Evolutionary conservation across 2,797 vertebrate species (phyloP), one percentile per base, ranked within the genome.

Genomic region (Steatocranus sp.): DNA sequence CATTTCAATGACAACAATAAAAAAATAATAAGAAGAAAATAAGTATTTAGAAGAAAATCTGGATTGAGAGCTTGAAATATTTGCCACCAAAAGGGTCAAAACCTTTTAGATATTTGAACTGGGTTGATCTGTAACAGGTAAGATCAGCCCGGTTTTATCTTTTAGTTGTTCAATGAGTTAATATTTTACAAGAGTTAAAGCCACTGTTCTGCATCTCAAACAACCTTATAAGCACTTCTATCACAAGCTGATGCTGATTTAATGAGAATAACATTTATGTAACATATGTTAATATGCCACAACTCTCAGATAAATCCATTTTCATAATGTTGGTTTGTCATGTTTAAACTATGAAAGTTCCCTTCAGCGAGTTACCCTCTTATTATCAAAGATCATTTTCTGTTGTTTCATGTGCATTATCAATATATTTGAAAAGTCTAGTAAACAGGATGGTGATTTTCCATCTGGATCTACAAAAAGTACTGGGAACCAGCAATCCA

Each of bases 121-220:
- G 4, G 2, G 15, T 32, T 75, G 43, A 78, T 78, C 58, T 83
- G 15, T 87, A 53, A 80, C 27, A 78, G 78, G 25, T 30, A 66
- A 48, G 46, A 48, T 18, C 5, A 48, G 75, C 36, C 20, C 32
- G 11, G 14, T 79, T 48, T 82, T 75, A 84, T 77, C 81, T 54
- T 30, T 75, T 18, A 25, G 34, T 10, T 74, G 41, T 63, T 49
- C 50, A 68, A 58, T 30, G 0, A n/a, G 85, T 86, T 81, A 54
- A 84, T 85, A 41, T 78, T 85, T 84, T 51, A 87, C 89, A 49
- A 23, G 73, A 32, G 9, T 32, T 68, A 30, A 79, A 53, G 46
- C 36, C 46, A 23, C 20, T 43, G 41, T 77, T 79, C 63, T 74
- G 7, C 17, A 51, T 77, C 20, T 54, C 8, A 48, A 17, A 48